phyloP scores from a whole-genome alignment of 1,140 invertebrate species.

The Zaprionus capensis region DNA sequence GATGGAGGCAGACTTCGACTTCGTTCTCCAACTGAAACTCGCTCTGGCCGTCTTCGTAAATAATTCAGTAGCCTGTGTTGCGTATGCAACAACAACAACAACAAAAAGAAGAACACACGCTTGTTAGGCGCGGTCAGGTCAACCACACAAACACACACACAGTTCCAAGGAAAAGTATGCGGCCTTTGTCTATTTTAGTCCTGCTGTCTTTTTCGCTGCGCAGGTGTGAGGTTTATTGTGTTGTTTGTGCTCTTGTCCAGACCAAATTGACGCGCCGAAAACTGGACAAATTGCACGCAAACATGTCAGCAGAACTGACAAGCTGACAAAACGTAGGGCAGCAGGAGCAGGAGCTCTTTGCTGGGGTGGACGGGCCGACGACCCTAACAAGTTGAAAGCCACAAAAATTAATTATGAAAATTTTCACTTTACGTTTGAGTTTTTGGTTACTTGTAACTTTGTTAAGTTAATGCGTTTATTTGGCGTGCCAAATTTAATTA shows the following conservation, averaged over 20 bases:
- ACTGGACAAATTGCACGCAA: conserved; percentile 61
- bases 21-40: neutral
- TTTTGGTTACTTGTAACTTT: conserved; percentile 60
- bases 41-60: conserved; percentile 25
- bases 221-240: conserved; percentile 40
- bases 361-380: conserved; percentile 6
- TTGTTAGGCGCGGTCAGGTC: conserved; percentile 32
- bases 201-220: neutral
- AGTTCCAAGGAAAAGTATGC: conserved; percentile 21
- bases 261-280: conserved; percentile 46
- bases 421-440: conserved; percentile 67
- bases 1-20: neutral
- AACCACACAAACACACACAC: neutral
- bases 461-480: conserved; percentile 70
- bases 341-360: neutral
- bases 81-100: conserved; percentile 34
- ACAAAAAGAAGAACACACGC: neutral
- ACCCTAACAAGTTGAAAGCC: conserved; percentile 31
- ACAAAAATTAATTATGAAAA: conserved; percentile 77
- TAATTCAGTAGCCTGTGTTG: conserved; percentile 47
- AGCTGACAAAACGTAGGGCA: neutral
- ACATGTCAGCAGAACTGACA: conserved; percentile 48
- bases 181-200: conserved; percentile 28
- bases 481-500: conserved; percentile 70
- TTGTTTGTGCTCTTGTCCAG: conserved; percentile 11